Base-by-base conservation (phyloP, 2,113 vertebrate genomes). In the Cyprinus carpio region DNA sequence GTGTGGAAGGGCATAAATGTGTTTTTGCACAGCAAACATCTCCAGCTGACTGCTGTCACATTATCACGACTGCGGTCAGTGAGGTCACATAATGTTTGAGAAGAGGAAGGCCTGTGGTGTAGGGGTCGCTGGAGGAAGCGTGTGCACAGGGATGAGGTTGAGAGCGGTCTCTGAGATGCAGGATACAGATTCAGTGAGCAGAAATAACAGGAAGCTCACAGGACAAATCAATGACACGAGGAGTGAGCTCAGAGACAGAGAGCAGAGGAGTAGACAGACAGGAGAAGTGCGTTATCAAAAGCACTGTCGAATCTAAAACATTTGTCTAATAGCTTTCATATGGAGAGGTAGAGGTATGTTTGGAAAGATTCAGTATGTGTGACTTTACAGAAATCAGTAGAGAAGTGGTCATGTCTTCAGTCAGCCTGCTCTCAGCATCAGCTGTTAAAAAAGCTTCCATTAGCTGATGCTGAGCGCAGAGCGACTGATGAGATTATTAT, bases 111-210 rank as follows among this genome's bases (percentile, higher is more conserved):
- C 1, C 27, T 56, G 25, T 11, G 27, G 25, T 6, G 5, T 54
- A 54, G 51, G 16, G 51, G 51, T 54, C 51, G 16, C 51, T 54
- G 51, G 51, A 54, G 51, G 49, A 5, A 51, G 49, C 15, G 49
- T 18, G 49, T 51, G 49, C 49, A 18, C 49, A 29, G 75, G 8
- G 18, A 54, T 1, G 37, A 54, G 49, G 69, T 71, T 84, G 54
- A 3, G 37, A 40, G 6, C 37, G 37, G 37, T 37, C 37, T 37
- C 37, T 37, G 37, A 85, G 90, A 90, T 82, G 82, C 87, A 87
- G 82, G 75, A 31, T 78, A 65, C 27, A 51, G 69, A 60, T 72
- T 31, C 81, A 74, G 12, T n/a, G 43, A 65, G 77, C 78, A 54
- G 25, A 77, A 81, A 49, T 64, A 64, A 25, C 80, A 85, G 87